Conservation (phyloP, 2,888 invertebrate species). For the Antheraea yamamai region DNA sequence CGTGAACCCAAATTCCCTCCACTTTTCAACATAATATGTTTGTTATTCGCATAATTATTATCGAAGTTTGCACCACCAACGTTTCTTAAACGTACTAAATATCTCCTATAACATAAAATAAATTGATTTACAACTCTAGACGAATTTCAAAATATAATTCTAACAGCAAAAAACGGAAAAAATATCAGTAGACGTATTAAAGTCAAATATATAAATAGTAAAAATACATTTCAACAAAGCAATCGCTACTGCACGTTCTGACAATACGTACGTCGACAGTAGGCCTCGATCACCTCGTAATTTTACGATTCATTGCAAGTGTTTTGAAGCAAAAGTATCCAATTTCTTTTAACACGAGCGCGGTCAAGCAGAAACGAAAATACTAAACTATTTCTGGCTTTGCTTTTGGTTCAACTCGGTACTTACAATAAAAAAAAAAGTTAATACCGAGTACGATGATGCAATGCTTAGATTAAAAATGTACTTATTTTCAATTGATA, state of each 20-base stretch:
- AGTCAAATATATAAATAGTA: conserved; percentile 57
- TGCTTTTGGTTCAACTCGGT: conserved; percentile 39
- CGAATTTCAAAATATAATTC: background rate
- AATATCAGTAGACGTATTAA: conserved; percentile 52
- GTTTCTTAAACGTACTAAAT: background rate
- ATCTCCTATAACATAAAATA: background rate
- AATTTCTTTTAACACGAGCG: conserved; percentile 70
- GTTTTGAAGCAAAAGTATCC: conserved; percentile 72
- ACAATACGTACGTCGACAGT: conserved; percentile 47
- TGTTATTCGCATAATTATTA: background rate
- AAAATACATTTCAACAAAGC: conserved; percentile 55
- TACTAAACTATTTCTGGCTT: conserved; percentile 62
- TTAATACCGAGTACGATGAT: background rate
- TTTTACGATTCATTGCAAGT: conserved; percentile 75
- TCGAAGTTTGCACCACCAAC: background rate
- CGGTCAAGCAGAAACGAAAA: conserved; percentile 68
- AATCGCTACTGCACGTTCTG: conserved; percentile 40
- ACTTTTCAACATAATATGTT: background rate
- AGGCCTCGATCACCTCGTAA: conserved; percentile 64
- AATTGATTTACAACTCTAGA: background rate
- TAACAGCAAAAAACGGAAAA: background rate
- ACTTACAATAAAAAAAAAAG: conserved; percentile 4
- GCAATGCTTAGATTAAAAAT: conserved; percentile 4
- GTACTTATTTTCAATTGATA: conserved; percentile 33
- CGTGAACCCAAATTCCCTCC: too few species aligned